Evolutionary conservation across 2,888 invertebrate species (phyloP), one percentile per base, ranked within the genome.

Genomic region (Acanthosoma haemorrhoidale): DNA sequence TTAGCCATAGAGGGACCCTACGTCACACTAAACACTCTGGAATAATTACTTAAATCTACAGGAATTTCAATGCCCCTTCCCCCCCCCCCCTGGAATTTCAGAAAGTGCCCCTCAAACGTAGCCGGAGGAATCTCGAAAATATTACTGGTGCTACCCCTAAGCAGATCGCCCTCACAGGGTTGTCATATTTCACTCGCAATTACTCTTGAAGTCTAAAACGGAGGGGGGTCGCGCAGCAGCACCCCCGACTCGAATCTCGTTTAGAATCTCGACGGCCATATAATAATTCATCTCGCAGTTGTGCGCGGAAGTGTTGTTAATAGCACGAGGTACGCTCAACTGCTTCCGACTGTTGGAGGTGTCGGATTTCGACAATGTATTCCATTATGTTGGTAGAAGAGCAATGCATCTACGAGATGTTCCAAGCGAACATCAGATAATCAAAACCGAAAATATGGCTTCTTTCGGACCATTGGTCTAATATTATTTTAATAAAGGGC

Each of bases 151-250:
- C n/a, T n/a, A n/a, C n/a, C n/a, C n/a, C n/a, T n/a, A 25, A 25
- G 51, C 21, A 25, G 25, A 11, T 9, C 43, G 2, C 5, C 51
- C n/a, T n/a, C n/a, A 25, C n/a, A 51, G 51, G 51, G 51, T 51
- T 25, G 51, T 51, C 51, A 51, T 51, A 51, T 51, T 51, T 51
- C 51, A 51, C 51, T 25, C 29, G 51, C 51, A 51, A 51, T 51
- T 51, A 51, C 51, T 51, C n/a, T n/a, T n/a, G n/a, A n/a, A n/a
- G n/a, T n/a, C n/a, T n/a, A n/a, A n/a, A n/a, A n/a, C n/a, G n/a
- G n/a, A n/a, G n/a, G n/a, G n/a, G n/a, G n/a, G n/a, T n/a, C n/a
- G n/a, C n/a, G n/a, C n/a, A n/a, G n/a, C n/a, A n/a, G n/a, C n/a
- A n/a, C n/a, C n/a, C n/a, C n/a, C n/a, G 51, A 25, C 51, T 51